Evolutionary conservation across 2,797 vertebrate genomes (phyloP).

Genomic region (Tokudaia muenninki): DNA sequence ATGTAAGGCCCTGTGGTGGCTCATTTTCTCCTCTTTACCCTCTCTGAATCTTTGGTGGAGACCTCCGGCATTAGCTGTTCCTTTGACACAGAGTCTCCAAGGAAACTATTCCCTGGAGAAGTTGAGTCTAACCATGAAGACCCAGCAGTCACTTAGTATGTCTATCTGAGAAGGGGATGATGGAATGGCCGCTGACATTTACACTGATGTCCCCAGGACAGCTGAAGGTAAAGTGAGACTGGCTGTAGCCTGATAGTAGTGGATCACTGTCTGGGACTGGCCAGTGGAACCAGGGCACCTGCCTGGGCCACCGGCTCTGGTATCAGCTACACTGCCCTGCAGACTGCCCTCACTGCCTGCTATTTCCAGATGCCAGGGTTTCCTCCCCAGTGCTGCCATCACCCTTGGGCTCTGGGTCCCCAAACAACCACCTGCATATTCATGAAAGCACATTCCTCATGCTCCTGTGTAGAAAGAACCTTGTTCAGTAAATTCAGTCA

Average conservation of each 20-base stretch:
- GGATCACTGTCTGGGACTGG: neutral
- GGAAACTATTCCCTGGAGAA: neutral
- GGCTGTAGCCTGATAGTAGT: too few relatives aligned
- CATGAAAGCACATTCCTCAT: neutral
- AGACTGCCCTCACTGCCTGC: too few relatives aligned
- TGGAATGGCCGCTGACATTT: neutral
- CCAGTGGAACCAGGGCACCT: neutral
- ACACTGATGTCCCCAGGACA: neutral
- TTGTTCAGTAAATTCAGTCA: neutral
- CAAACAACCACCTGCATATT: neutral
- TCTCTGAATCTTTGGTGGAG: neutral
- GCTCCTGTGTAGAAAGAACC: neutral
- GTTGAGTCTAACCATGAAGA: neutral
- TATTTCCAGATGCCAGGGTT: neutral
- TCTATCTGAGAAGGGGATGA: neutral
- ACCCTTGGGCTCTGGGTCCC: neutral
- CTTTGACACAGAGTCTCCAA: neutral
- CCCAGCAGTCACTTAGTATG: neutral
- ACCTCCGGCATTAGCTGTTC: neutral
- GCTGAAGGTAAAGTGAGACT: neutral
- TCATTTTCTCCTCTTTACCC: too few relatives aligned
- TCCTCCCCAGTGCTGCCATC: neutral
- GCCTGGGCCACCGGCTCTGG: too few relatives aligned
- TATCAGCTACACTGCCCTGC: neutral
- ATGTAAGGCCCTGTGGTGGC: neutral